These are phyloP conservation scores for Cyprinodon tularosa DNA, from an alignment of 2,113 vertebrate genomes.

Conservation along the genomic window DNA sequence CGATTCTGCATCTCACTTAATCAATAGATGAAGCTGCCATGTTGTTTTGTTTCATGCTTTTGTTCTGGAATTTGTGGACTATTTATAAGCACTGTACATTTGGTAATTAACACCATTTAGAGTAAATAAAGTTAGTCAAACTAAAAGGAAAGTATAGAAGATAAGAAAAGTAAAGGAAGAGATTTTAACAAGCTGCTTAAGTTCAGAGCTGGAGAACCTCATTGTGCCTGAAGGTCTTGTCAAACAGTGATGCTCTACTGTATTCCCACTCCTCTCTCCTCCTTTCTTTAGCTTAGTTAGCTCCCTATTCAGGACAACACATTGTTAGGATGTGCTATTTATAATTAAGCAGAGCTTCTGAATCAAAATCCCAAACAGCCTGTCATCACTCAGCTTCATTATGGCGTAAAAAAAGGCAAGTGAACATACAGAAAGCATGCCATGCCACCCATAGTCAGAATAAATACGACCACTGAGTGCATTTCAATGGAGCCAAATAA, in stretches of 20 bases:
- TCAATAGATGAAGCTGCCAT: neutral
- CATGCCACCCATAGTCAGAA: conserved; percentile 46
- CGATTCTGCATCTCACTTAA: too few species aligned
- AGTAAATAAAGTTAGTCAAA: conserved; percentile 3
- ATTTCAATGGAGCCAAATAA: conserved; percentile 62
- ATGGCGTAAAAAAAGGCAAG: conserved; percentile 15
- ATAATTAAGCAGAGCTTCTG: conserved; percentile 10
- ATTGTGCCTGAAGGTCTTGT: conserved; percentile 63
- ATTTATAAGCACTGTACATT: neutral
- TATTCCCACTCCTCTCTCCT: conserved; percentile 26
- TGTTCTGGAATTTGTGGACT: too few species aligned
- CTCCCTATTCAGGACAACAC: conserved; percentile 14
- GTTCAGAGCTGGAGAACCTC: conserved; percentile 75
- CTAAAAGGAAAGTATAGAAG: conserved; percentile 20
- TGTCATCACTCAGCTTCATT: conserved; percentile 24
- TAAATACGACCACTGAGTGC: conserved; percentile 56
- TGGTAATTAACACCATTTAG: neutral
- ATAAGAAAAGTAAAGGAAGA: conserved; percentile 40
- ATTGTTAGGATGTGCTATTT: conserved; percentile 14
- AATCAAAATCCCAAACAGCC: conserved; percentile 27
- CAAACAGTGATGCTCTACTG: conserved; percentile 55
- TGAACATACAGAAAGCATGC: conserved; percentile 49
- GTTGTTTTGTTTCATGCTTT: neutral
- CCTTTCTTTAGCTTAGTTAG: conserved; percentile 27
- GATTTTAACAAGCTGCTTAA: conserved; percentile 73